These are phyloP conservation scores for Helicolenus hilgendorfi DNA, from an alignment of 2,797 vertebrate genomes.

Conservation along the genomic window DNA sequence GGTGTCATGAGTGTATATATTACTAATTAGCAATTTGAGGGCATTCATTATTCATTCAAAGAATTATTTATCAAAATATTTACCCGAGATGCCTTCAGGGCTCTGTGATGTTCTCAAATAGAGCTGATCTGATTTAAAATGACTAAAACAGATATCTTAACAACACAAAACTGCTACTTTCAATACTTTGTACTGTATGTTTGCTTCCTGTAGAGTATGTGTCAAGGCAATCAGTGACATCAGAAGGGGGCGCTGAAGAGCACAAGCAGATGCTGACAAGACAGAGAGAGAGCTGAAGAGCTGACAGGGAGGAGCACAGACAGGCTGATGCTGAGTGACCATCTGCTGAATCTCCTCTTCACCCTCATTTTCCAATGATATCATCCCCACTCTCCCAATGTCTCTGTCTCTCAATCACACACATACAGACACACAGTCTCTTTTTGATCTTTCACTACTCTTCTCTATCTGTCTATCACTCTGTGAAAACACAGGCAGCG, in stretches of 20 bases:
- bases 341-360: slow-evolving; percentile 51
- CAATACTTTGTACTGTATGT: background rate
- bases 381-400: background rate
- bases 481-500: background rate
- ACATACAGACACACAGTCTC: background rate
- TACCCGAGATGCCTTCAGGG: background rate
- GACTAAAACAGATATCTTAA: background rate
- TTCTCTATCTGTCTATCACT: background rate
- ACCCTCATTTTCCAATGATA: slow-evolving; percentile 2
- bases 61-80: slow-evolving; percentile 1
- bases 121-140: background rate
- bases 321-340: slow-evolving; percentile 49
- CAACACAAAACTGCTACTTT: background rate
- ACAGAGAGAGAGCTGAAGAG: background rate
- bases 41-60: background rate
- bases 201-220: background rate
- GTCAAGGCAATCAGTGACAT: background rate
- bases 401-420: background rate
- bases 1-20: background rate
- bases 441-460: slow-evolving; percentile 1
- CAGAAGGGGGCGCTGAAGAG: slow-evolving; percentile 27
- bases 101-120: background rate
- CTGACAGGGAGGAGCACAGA: slow-evolving; percentile 3
- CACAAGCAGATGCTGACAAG: background rate
- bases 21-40: slow-evolving; percentile 3